Base-by-base conservation (phyloP, 2,888 invertebrate genomes). In the Deroplatys truncata region DNA sequence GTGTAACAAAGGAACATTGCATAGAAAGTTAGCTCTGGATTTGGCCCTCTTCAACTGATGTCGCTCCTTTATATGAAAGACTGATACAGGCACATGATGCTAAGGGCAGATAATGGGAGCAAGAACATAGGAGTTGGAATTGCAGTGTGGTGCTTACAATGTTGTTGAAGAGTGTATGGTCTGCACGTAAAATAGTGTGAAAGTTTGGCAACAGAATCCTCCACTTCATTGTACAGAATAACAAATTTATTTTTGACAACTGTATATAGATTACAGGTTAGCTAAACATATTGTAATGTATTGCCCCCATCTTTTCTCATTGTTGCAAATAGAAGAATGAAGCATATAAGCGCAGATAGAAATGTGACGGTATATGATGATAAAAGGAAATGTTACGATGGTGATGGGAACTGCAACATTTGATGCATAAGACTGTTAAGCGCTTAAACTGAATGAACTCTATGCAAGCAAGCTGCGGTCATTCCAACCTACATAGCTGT, bases 191-290 rank as follows among this genome's bases (percentile, higher is more conserved):
- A 20, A 72, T 72, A 72, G 56, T 72, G 56, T 72, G 56, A 72
- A 72, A 72, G 56, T 82, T 90, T 89, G 83, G 87, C 85, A 88
- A 87, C 84, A 35, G 28, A n/a, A 31, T 84, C 89, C 90, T 86
- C 89, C 88, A 89, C 89, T 89, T 89, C 89, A 89, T 89, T 91
- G 90, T 91, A 91, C 90, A 91, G 91, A 90, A 90, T 90, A 90
- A 90, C 90, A 91, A 90, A 91, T 91, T 91, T 91, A 91, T 91
- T 91, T 91, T 91, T 91, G 90, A 91, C 91, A 91, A 91, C 90
- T 90, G 89, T 91, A 90, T 90, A 90, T 91, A 91, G 90, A 90
- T 82, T 90, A 89, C 89, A 90, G 89, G 90, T 90, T 90, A 90
- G 89, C 89, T 91, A 88, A 88, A 84, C 85, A 88, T 88, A 87